Conservation (phyloP, 2,888 invertebrate species). For the Hirtodrosophila alboralis region DNA sequence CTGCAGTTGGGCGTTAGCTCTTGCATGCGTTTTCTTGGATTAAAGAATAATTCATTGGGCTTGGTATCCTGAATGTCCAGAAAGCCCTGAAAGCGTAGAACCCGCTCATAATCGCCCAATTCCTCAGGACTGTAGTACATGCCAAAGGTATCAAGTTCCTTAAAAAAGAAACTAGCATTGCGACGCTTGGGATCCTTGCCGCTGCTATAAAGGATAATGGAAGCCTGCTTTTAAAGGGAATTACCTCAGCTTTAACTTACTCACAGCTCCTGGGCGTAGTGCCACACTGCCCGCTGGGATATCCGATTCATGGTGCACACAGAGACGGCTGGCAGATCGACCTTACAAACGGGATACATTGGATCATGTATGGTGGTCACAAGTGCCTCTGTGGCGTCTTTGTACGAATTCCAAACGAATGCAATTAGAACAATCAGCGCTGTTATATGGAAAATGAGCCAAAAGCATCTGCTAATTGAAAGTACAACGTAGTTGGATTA, state of each 20-base stretch:
- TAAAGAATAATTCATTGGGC: conserved; percentile 73
- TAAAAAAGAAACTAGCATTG: conserved; percentile 55
- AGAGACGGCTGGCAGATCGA: conserved; percentile 87
- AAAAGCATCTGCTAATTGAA: conserved; percentile 80
- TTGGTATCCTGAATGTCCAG: conserved; percentile 74
- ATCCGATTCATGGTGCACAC: conserved; percentile 87
- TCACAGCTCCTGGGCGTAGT: conserved; percentile 83
- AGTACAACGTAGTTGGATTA: conserved; percentile 6
- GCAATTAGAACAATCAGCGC: conserved; percentile 74
- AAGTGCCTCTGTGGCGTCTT: conserved; percentile 56
- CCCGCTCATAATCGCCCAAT: conserved; percentile 55
- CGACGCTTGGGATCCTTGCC: conserved; percentile 53
- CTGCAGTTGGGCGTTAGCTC: conserved; percentile 83
- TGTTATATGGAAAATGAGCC: conserved; percentile 78
- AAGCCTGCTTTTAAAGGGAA: background rate
- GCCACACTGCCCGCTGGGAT: conserved; percentile 80
- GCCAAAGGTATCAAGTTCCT: conserved; percentile 64
- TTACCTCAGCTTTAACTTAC: conserved; percentile 8
- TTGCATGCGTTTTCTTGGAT: conserved; percentile 67
- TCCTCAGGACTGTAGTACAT: conserved; percentile 64
- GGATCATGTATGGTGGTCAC: conserved; percentile 74
- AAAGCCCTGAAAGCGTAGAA: conserved; percentile 76
- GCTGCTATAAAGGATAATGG: conserved; percentile 44
- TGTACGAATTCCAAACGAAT: conserved; percentile 68
- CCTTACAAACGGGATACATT: conserved; percentile 85